Evolutionary conservation across 1,140 invertebrate genomes (phyloP).

Genomic region (silkworm (Bombyx mori)): DNA sequence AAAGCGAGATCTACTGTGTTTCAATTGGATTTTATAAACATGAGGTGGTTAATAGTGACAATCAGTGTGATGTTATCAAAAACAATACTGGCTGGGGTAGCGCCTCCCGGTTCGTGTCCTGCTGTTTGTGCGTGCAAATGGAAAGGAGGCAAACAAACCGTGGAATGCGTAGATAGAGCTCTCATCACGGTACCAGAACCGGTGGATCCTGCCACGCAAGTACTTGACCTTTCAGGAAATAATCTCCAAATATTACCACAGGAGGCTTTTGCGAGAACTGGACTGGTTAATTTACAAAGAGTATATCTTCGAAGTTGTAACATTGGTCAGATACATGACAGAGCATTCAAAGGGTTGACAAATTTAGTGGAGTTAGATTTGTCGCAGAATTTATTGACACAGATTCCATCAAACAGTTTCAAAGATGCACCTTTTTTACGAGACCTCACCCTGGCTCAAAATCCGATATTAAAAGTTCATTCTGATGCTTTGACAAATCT

Average conservation of each 20-base stretch:
- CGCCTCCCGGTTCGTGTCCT: conserved; percentile 75
- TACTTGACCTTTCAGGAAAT: conserved; percentile 89
- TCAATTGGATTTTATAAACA: conserved; percentile 42
- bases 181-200: conserved; percentile 86
- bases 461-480: conserved; percentile 86
- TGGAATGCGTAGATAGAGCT: conserved; percentile 86
- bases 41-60: conserved; percentile 58
- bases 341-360: conserved; percentile 85
- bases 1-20: conserved; percentile 31
- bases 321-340: conserved; percentile 86
- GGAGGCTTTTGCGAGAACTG: conserved; percentile 84
- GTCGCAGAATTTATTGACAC: conserved; percentile 84
- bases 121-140: conserved; percentile 90
- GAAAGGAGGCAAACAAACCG: conserved; percentile 92
- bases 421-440: conserved; percentile 83
- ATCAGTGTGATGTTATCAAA: conserved; percentile 51
- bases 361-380: conserved; percentile 92
- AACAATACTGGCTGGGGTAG: conserved; percentile 48
- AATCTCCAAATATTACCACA: conserved; percentile 85
- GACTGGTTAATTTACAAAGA: conserved; percentile 88
- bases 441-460: conserved; percentile 83
- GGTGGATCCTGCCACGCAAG: conserved; percentile 90
- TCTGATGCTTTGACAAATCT: conserved; percentile 82
- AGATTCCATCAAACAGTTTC: conserved; percentile 84
- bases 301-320: conserved; percentile 86